Conservation (phyloP, 64 coral and sea anemone species). For the Stylophora pistillata region DNA sequence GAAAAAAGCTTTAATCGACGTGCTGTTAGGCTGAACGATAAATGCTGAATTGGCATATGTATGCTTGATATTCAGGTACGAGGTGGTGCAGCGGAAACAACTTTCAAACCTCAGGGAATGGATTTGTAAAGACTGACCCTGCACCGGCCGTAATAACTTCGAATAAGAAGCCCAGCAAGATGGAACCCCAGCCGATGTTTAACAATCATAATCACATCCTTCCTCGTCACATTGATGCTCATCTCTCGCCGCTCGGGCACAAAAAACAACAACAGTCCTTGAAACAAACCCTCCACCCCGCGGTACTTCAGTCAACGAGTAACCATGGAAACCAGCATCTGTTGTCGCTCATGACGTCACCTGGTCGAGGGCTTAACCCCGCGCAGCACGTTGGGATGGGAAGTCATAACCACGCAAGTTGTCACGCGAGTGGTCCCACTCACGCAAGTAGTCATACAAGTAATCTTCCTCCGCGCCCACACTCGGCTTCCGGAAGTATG, state of each 20-base stretch:
- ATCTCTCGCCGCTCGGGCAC: slow-evolving; percentile 62
- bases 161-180: slow-evolving; percentile 37
- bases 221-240: slow-evolving; percentile 41
- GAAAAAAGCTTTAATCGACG: too few species aligned
- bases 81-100: slow-evolving; percentile 32
- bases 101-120: slow-evolving; percentile 54
- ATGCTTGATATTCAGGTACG: slow-evolving; percentile 10
- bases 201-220: slow-evolving; percentile 84
- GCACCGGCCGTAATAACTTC: not conserved
- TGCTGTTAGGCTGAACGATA: too few species aligned
- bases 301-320: slow-evolving; percentile 39
- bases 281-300: slow-evolving; percentile 59
- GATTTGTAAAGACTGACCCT: slow-evolving; percentile 44
- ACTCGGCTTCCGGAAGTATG: slow-evolving; percentile 87
- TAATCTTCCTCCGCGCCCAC: slow-evolving; percentile 78
- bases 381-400: slow-evolving; percentile 9
- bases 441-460: not conserved
- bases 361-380: slow-evolving; percentile 43
- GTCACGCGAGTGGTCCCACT: slow-evolving; percentile 19
- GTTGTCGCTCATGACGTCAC: slow-evolving; percentile 69
- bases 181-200: slow-evolving; percentile 34
- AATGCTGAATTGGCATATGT: too few species aligned
- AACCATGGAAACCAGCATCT: slow-evolving; percentile 83
- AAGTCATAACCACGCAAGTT: slow-evolving; percentile 55
- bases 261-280: slow-evolving; percentile 73